Percentiles rank a stretch among this genome's conserved stretches.
These are phyloP conservation scores for Calyptomena viridis DNA, from an alignment of 2,113 vertebrate species.

Conservation along the genomic window DNA sequence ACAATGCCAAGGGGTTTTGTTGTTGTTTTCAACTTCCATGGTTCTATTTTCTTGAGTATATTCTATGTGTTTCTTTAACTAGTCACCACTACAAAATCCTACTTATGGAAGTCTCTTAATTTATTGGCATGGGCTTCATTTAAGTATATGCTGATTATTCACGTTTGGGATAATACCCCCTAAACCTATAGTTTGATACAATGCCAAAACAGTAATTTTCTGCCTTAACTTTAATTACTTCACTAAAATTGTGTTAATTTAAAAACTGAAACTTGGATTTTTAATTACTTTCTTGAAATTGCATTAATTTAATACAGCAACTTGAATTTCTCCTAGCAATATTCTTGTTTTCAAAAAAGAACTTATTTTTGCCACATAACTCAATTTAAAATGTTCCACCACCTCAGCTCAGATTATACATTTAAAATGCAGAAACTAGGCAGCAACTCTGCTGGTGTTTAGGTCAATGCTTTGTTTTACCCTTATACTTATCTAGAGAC, in stretches of 20 bases:
- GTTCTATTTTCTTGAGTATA: not conserved
- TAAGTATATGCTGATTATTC: slow-evolving; percentile 60
- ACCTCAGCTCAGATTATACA: not conserved
- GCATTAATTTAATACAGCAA: slow-evolving; percentile 49
- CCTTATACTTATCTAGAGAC: not conserved
- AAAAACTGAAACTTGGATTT: slow-evolving; percentile 36
- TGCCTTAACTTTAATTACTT: slow-evolving; percentile 65
- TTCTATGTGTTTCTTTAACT: slow-evolving; percentile 8
- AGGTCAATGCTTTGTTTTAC: not conserved
- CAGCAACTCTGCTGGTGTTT: not conserved
- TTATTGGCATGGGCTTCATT: slow-evolving; percentile 48
- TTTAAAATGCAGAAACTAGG: not conserved
- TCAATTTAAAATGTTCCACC: not conserved
- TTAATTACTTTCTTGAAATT: slow-evolving; percentile 62
- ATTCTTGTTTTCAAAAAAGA: slow-evolving; percentile 19
- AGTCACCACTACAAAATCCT: slow-evolving; percentile 36
- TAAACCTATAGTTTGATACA: slow-evolving; percentile 66
- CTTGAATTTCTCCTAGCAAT: slow-evolving; percentile 46
- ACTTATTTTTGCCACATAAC: not conserved
- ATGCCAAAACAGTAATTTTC: slow-evolving; percentile 57
- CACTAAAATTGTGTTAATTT: slow-evolving; percentile 49
- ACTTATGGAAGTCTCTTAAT: slow-evolving; percentile 47
- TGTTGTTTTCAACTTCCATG: not conserved
- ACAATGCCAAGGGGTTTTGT: not conserved
- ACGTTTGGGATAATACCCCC: slow-evolving; percentile 49